Evolutionary conservation across 2,888 invertebrate genomes (phyloP), one percentile per base, ranked within the genome.

Genomic region (Azorinus chamasolen): DNA sequence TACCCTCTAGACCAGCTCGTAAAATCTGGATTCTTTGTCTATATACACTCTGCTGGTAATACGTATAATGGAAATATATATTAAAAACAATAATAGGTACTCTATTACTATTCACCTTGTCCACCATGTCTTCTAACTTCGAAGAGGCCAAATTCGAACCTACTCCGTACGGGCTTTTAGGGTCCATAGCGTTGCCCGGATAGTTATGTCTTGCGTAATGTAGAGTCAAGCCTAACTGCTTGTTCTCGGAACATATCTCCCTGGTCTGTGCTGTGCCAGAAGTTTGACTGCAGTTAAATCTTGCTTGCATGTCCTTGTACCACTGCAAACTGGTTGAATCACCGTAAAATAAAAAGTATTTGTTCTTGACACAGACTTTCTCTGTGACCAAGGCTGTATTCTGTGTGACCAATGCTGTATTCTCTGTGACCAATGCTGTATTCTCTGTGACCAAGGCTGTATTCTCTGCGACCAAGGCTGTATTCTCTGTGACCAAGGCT

Each of bases 251-350:
- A 43, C n/a, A 43, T 18, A 37, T 18, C 32, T 32, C 5, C 4
- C 10, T 4, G 32, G 4, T 32, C 32, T 32, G 4, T 4, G 10
- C 10, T 6, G 4, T 32, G 10, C 4, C 10, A 10, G 10, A 4
- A 4, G 4, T 32, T 10, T 32, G 5, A 32, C 10, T 22, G 27
- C 59, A 59, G 8, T 50, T 20, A 16, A 16, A 62, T 12, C 22
- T 20, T 2, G 2, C 22, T 10, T 1, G 8, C 3, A 62, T 20
- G 51, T 62, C n/a, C 20, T 51, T n/a, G 8, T 16, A 32, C 62
- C 62, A 62, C 46, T 62, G 62, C 20, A 20, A 20, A 6, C 22
- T 39, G 12, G 62, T 62, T 8, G 62, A 62, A 24, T 62, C 62
- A 8, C 62, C 62, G n/a, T 14, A 25, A 16, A 62, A 32, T 6